These are phyloP conservation scores for Acronicta psi DNA, from an alignment of 2,888 invertebrate species.

Conservation along the genomic window DNA sequence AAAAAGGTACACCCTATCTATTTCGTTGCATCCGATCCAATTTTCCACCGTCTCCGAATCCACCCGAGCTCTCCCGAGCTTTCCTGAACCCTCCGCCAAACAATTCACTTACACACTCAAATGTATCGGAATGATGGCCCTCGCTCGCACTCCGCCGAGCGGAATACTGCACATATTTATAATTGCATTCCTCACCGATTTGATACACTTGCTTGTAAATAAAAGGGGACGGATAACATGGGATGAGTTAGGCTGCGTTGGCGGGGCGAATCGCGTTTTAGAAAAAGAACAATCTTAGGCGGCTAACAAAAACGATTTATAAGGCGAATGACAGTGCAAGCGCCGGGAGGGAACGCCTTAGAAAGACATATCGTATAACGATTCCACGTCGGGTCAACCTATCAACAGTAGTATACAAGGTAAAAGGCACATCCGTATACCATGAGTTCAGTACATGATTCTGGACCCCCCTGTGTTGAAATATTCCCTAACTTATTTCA, in stretches of 20 bases:
- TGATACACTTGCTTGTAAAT: constrained; percentile 36
- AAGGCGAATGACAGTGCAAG: no score
- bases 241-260: neutral
- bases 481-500: no score
- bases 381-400: no score
- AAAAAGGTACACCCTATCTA: neutral
- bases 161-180: constrained; percentile 35
- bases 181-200: constrained; percentile 51
- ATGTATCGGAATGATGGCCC: constrained; percentile 71
- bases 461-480: no score
- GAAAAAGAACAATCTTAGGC: no score
- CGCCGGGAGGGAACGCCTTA: no score
- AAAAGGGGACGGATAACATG: constrained; percentile 1
- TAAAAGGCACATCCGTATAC: no score
- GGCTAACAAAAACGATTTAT: no score
- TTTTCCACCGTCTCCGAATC: neutral
- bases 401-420: no score
- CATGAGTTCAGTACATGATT: no score
- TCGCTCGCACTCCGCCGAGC: constrained; percentile 47
- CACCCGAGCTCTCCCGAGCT: constrained; percentile 5
- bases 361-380: no score
- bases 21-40: neutral
- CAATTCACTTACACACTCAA: constrained; percentile 73
- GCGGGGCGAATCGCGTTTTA: no score
- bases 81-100: constrained; percentile 51